phyloP scores from a whole-genome alignment of 2,888 invertebrate genomes.

The Lithophane leautieri region DNA sequence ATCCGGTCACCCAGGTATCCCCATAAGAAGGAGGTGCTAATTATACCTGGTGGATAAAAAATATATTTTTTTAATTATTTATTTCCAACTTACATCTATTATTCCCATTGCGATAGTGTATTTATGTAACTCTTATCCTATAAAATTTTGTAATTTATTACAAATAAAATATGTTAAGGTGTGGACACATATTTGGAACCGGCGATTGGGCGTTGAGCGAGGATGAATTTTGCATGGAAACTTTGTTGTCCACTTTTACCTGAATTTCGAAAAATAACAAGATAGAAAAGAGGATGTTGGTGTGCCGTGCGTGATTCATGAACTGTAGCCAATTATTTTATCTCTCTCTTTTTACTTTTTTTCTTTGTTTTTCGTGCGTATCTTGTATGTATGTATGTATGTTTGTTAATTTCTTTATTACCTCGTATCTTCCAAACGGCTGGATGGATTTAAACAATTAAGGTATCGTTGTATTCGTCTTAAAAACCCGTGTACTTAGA shows the following conservation, averaged over 20 bases:
- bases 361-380: too few species aligned
- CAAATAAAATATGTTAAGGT: neutral
- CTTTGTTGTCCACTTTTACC: neutral
- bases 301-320: neutral
- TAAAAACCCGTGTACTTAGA: too few species aligned
- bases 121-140: too few species aligned
- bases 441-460: too few species aligned
- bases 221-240: neutral
- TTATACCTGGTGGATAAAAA: slow-evolving; percentile 91
- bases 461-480: too few species aligned
- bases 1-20: slow-evolving; percentile 94
- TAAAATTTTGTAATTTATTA: too few species aligned
- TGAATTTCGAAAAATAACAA: neutral
- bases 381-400: too few species aligned
- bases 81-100: too few species aligned
- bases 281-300: neutral
- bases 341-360: neutral
- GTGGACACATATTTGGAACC: neutral
- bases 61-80: too few species aligned
- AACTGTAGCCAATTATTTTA: neutral
- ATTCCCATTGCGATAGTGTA: too few species aligned
- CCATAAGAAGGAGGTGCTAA: slow-evolving; percentile 94
- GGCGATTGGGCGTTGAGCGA: neutral
- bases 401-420: too few species aligned
- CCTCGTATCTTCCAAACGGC: too few species aligned